Base-by-base conservation (phyloP, 2,888 invertebrate genomes). In the Morinoia aosen region DNA sequence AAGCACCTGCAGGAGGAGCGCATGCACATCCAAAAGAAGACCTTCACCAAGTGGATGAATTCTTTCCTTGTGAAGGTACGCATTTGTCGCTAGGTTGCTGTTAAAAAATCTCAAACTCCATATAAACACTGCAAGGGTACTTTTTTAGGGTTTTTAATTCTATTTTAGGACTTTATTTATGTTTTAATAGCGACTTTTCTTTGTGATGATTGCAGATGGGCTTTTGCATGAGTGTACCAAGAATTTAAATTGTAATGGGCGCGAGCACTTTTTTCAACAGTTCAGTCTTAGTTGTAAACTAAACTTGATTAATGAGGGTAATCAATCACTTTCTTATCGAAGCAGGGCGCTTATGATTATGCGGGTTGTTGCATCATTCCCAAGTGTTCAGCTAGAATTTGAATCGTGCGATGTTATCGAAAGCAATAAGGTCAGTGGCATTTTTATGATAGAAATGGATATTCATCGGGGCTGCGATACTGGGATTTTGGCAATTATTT, bases 21-120 rank as follows among this genome's bases (percentile, higher is more conserved):
- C 96, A 98, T 99, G 97, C 98, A 99, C 97, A 99, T 99, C 97
- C 99, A 99, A 98, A 99, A 99, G 98, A 99, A 99, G 97, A 99
- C 99, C 61, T 99, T 99, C 98, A 99, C 99, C 97, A 99, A 99
- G 99, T 99, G 99, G 99, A 98, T 99, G 98, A 99, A 99, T 98
- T 99, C 99, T 48, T 99, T 99, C 97, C 97, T 99, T 97, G 98
- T 98, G 97, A 99, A 99, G 98, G 99, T 99, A 88, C 11, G 88
- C 19, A 16, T 12, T 61, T 61, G 61, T 61, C 19, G 61, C 19
- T 5, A 0, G 61, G 61, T 12, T 12, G 8, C 5, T 10, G 61
- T 61, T 61, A 61, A 19, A 12, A 61, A 19, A 16, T 19, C 14
- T 61, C 61, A 8, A 61, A 61, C 61, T 61, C 5, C 19, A 61